phyloP scores from a whole-genome alignment of 1,140 invertebrate genomes.

The Cotesia typhae region DNA sequence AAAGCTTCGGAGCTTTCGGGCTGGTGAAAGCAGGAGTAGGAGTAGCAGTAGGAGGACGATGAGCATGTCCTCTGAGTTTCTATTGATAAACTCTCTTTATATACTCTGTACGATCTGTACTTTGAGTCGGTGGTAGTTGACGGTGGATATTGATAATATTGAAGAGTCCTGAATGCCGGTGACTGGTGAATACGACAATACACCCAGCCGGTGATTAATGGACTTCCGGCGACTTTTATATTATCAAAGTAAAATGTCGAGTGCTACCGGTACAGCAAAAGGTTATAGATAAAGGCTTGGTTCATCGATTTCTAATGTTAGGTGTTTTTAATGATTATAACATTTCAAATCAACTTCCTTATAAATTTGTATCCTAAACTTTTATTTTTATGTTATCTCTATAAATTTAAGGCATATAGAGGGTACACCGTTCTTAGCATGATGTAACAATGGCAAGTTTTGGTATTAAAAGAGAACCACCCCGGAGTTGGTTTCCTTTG shows the following conservation, averaged over 20 bases:
- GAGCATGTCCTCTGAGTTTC: constrained; percentile 41
- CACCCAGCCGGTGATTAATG: constrained; percentile 52
- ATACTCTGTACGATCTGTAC: not conserved
- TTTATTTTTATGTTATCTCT: not conserved
- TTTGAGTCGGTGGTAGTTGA: constrained; percentile 47
- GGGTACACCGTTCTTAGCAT: not conserved
- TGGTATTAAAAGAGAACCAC: constrained; percentile 10
- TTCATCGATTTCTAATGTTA: constrained; percentile 21
- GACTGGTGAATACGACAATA: constrained; percentile 53
- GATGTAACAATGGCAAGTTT: constrained; percentile 24
- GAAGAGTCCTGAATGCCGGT: constrained; percentile 46
- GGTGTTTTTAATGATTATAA: not conserved
- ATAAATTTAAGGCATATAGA: not conserved
- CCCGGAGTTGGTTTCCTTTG: constrained; percentile 44
- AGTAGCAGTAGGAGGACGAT: constrained; percentile 11
- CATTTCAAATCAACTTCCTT: too few species aligned
- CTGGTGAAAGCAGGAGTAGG: too few species aligned
- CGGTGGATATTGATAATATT: constrained; percentile 56
- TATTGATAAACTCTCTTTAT: constrained; percentile 53
- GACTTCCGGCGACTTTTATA: constrained; percentile 52
- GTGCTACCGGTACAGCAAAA: not conserved
- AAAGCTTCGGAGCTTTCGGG: too few species aligned
- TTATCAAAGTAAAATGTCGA: constrained; percentile 49
- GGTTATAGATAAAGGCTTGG: not conserved
- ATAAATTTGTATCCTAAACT: not conserved